Conservation (phyloP, 2,888 invertebrate species). For the Nymphalis c-album region DNA sequence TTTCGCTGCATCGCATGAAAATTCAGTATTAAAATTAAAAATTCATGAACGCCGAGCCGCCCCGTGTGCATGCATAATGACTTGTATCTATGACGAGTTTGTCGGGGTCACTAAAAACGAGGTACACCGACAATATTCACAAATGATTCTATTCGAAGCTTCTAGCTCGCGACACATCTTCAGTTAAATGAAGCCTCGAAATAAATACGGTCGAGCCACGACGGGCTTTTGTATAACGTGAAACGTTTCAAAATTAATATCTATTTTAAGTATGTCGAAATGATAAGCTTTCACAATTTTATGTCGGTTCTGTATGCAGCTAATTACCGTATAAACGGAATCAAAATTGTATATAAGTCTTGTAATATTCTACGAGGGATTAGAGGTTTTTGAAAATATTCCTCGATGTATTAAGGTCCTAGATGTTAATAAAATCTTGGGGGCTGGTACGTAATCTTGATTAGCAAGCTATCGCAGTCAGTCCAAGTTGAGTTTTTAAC, state of each 20-base stretch:
- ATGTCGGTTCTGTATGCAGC: neutral
- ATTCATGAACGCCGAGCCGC: slow-evolving; percentile 13
- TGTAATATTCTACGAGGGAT: neutral
- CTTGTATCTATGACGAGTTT: slow-evolving; percentile 25
- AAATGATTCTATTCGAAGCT: slow-evolving; percentile 10
- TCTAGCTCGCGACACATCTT: slow-evolving; percentile 5
- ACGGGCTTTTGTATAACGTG: neutral
- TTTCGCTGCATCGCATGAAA: slow-evolving; percentile 33
- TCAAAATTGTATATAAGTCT: no score
- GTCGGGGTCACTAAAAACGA: slow-evolving; percentile 22
- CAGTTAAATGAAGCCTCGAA: neutral
- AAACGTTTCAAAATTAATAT: neutral
- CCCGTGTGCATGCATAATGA: slow-evolving; percentile 35
- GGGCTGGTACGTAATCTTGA: no score
- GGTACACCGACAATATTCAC: slow-evolving; percentile 10
- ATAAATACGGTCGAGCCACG: neutral
- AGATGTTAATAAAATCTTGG: no score
- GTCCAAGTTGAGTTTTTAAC: no score
- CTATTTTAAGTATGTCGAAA: slow-evolving; percentile 3
- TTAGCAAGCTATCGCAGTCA: no score
- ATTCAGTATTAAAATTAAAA: slow-evolving; percentile 31
- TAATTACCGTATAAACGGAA: neutral
- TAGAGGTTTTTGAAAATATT: neutral
- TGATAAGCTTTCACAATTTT: neutral
- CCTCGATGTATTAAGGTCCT: neutral